Percentiles rank a stretch among this genome's conserved stretches.
Conservation (phyloP, 2,113 vertebrate species). For the Ornithorhynchus anatinus region DNA sequence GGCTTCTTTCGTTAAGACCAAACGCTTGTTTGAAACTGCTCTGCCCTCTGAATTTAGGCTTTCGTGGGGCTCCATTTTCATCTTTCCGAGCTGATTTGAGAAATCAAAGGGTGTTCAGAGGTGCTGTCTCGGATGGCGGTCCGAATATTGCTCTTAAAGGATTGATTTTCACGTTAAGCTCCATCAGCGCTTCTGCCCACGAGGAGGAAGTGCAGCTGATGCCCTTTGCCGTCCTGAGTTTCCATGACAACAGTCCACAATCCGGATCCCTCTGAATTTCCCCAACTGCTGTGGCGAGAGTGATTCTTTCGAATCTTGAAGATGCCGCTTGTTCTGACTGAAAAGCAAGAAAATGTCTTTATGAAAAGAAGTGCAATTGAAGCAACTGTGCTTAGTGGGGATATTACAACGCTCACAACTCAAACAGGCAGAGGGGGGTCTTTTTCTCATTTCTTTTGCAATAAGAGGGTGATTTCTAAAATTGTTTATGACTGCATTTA, state of each 20-base stretch:
- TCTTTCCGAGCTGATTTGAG: too few relatives aligned
- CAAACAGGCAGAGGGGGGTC: background rate
- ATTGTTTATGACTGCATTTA: background rate
- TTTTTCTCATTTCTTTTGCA: background rate
- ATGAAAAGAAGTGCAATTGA: background rate
- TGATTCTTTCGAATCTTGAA: background rate
- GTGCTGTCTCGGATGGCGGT: background rate
- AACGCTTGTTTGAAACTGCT: too few relatives aligned
- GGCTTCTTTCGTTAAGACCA: too few relatives aligned
- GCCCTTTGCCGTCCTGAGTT: constrained; percentile 63
- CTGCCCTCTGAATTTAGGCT: too few relatives aligned
- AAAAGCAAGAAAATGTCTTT: background rate
- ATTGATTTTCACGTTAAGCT: background rate
- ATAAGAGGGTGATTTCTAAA: background rate
- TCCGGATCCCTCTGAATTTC: constrained; percentile 4
- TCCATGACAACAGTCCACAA: constrained; percentile 57
- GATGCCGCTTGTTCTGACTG: background rate
- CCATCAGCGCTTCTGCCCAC: background rate
- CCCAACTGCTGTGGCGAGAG: background rate
- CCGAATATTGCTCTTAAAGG: rapidly evolving
- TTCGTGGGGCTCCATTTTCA: too few relatives aligned
- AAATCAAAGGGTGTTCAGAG: too few relatives aligned
- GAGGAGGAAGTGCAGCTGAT: background rate
- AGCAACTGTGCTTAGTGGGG: background rate
- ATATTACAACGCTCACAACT: background rate